Evolutionary conservation across 2,113 vertebrate species (phyloP), one percentile per base, ranked within the genome.

Genomic region (Hemiprocne comata): DNA sequence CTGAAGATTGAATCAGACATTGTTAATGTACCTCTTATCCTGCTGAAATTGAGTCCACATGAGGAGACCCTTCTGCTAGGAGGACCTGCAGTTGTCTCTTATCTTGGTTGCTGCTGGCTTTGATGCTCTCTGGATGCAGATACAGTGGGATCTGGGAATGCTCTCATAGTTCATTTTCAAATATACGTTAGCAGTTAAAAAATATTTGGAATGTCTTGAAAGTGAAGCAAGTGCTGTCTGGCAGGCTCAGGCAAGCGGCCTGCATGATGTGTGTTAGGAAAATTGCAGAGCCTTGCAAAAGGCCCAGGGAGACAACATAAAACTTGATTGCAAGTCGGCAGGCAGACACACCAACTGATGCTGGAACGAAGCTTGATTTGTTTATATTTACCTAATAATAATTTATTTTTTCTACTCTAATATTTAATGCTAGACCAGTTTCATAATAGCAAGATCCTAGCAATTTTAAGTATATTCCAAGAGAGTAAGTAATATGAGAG

Each of bases 301-400:
- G 40, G 36, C 51, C 62, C 61, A n/a, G 42, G 24, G 80, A 85
- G 65, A 42, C 51, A 51, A 33, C 60, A 81, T 83, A 67, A 65
- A 66, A 85, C 61, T 11, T 72, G 72, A 61, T 80, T 86, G 75
- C 46, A 77, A 73, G 85, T 57, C 86, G 72, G 60, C 62, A 94
- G 82, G 54, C 66, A 82, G 77, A 50, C 36, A 87, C 57, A 69
- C 40, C 34, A 75, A 58, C 31, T 66, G 54, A 44, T 9, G 31
- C 72, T 73, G 60, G 34, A 76, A 72, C 3, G 7, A 64, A 80
- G 55, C 44, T 84, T 71, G 60, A 40, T 95, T 90, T 86, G 42
- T 87, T 95, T 93, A 55, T 84, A 55, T 85, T 94, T 89, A 72
- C 33, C 40, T 93, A 75, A 85, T 87, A 14, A 40, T 74, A 71